Evolutionary conservation across 1,140 invertebrate genomes (phyloP).

Genomic region (Drosophila lacertosa): DNA sequence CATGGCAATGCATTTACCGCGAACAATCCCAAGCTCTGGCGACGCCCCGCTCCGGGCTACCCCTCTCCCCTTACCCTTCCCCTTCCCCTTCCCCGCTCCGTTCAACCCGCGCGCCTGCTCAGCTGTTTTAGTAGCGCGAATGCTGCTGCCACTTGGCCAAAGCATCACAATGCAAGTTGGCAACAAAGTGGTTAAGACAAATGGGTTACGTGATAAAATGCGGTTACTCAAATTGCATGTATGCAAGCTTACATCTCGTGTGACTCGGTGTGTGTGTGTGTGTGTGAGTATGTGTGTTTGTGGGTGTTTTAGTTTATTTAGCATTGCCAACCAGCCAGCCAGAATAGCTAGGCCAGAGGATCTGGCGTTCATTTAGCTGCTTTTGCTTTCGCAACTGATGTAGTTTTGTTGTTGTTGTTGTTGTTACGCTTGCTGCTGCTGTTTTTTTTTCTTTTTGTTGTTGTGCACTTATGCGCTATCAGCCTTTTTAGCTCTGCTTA

Average conservation of each 20-base stretch:
- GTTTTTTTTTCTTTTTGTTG: constrained; percentile 24
- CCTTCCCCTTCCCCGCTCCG: background rate
- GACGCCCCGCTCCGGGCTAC: background rate
- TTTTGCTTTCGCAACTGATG: constrained; percentile 34
- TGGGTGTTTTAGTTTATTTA: constrained; percentile 70
- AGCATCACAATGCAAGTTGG: constrained; percentile 80
- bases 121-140: constrained; percentile 51
- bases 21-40: constrained; percentile 10
- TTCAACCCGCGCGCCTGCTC: constrained; percentile 25
- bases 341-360: constrained; percentile 60
- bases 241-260: constrained; percentile 75
- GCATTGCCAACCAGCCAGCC: constrained; percentile 58
- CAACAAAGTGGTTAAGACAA: constrained; percentile 84
- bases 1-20: constrained; percentile 78
- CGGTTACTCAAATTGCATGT: constrained; percentile 84
- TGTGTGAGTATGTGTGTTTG: constrained; percentile 32
- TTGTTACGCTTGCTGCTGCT: constrained; percentile 33
- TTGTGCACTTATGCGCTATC: constrained; percentile 79
- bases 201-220: constrained; percentile 84
- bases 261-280: constrained; percentile 43
- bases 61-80: background rate
- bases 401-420: constrained; percentile 23
- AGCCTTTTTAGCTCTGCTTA: constrained; percentile 67
- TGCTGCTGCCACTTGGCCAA: constrained; percentile 71
- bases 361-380: constrained; percentile 59